Conservation (phyloP, 2,888 invertebrate species). For the Bombylius discolor region DNA sequence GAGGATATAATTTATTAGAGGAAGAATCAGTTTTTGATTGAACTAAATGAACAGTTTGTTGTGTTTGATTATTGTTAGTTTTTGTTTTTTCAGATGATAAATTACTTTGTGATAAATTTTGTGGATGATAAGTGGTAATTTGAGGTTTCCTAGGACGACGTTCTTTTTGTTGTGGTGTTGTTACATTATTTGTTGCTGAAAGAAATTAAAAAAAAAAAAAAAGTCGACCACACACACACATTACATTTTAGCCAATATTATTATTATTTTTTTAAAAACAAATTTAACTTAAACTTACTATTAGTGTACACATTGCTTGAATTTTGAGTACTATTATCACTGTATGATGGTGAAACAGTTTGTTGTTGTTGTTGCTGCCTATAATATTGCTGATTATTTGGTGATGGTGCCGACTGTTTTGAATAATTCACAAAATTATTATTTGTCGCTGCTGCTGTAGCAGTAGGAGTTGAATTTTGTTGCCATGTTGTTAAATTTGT, state of each 20-base stretch:
- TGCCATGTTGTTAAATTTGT: slow-evolving; percentile 23
- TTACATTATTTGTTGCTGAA: background rate
- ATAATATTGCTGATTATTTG: background rate
- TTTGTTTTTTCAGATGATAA: slow-evolving; percentile 21
- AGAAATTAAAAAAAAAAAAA: background rate
- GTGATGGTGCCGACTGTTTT: slow-evolving; percentile 26
- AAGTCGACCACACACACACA: background rate
- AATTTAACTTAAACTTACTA: background rate
- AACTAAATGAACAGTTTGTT: slow-evolving; percentile 34
- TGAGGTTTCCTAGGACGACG: background rate
- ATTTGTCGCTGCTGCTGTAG: slow-evolving; percentile 44
- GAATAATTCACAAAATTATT: slow-evolving; percentile 32
- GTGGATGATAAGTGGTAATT: background rate
- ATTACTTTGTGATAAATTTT: slow-evolving; percentile 8
- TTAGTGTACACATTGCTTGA: background rate
- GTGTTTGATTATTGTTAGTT: background rate
- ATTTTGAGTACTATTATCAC: background rate
- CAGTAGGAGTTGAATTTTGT: slow-evolving; percentile 47
- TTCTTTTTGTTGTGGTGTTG: background rate
- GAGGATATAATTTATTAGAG: slow-evolving; percentile 53
- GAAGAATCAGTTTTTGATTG: slow-evolving; percentile 49
- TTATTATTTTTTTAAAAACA: too few relatives aligned
- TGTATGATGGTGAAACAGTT: slow-evolving; percentile 39
- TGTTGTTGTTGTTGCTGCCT: background rate
- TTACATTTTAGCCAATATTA: background rate